phyloP scores from a whole-genome alignment of 2,888 invertebrate species.

The Ormyrus nitidulus region DNA sequence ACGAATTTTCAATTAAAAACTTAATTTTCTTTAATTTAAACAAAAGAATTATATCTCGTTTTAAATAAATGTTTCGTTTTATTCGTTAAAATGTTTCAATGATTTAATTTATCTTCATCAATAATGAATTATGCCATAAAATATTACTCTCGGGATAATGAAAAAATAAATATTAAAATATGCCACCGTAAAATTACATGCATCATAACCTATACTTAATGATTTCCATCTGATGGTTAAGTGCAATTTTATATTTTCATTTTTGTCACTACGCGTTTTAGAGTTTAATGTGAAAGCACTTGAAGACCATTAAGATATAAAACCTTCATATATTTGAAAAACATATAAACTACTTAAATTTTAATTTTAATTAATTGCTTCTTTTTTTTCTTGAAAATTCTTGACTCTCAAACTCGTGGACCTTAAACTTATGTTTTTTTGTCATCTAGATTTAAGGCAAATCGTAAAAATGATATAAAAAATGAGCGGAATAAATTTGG shows the following conservation, averaged over 20 bases:
- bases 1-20: too few relatives aligned
- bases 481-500: conserved; percentile 48
- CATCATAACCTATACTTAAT: neutral
- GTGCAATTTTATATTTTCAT: conserved; percentile 33
- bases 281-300: neutral
- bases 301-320: too few relatives aligned
- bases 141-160: neutral
- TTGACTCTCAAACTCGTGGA: too few relatives aligned
- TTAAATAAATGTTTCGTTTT: too few relatives aligned
- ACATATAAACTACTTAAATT: too few relatives aligned
- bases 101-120: conserved; percentile 9
- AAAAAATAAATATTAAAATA: neutral
- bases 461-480: conserved; percentile 40
- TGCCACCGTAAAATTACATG: neutral
- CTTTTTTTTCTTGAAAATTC: too few relatives aligned
- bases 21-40: too few relatives aligned
- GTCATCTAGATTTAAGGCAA: conserved; percentile 22
- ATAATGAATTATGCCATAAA: neutral
- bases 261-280: neutral
- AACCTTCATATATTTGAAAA: too few relatives aligned
- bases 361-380: too few relatives aligned
- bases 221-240: conserved; percentile 37
- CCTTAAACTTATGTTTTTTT: conserved; percentile 12
- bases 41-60: too few relatives aligned
- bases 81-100: too few relatives aligned